phyloP scores from a whole-genome alignment of 2,797 vertebrate species.

The Notolepis coatsorum region DNA sequence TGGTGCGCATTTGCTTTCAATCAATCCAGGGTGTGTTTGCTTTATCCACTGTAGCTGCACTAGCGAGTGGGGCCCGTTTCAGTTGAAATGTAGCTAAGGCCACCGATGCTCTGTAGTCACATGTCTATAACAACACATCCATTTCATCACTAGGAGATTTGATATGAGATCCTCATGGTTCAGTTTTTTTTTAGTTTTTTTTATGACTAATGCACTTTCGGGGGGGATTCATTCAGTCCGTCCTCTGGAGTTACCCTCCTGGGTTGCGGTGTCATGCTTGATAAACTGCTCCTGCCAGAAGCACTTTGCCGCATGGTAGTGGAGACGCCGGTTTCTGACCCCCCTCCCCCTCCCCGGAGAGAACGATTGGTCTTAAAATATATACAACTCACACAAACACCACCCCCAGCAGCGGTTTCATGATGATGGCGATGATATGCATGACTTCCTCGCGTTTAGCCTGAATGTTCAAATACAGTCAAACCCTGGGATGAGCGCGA shows the following conservation, averaged over 20 bases:
- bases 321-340: slow-evolving; percentile 31
- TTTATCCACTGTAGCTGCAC: too few species aligned
- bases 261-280: slow-evolving; percentile 52
- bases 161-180: neutral
- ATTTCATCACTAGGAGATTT: neutral
- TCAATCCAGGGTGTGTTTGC: too few species aligned
- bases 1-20: too few species aligned
- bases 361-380: slow-evolving; percentile 45
- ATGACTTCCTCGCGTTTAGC: too few species aligned
- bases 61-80: too few species aligned
- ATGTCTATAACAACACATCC: neutral
- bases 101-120: too few species aligned
- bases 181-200: neutral
- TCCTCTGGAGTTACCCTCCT: slow-evolving; percentile 28
- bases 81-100: too few species aligned
- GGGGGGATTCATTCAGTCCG: slow-evolving; percentile 20
- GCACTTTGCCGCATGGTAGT: slow-evolving; percentile 45
- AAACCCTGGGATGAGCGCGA: too few species aligned
- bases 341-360: slow-evolving; percentile 7
- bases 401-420: slow-evolving; percentile 13
- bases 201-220: neutral
- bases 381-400: slow-evolving; percentile 34
- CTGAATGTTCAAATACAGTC: too few species aligned
- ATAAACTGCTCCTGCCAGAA: slow-evolving; percentile 61
- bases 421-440: slow-evolving; percentile 27